These are phyloP conservation scores for Eretmocerus hayati DNA, from an alignment of 2,888 invertebrate genomes.

Conservation along the genomic window DNA sequence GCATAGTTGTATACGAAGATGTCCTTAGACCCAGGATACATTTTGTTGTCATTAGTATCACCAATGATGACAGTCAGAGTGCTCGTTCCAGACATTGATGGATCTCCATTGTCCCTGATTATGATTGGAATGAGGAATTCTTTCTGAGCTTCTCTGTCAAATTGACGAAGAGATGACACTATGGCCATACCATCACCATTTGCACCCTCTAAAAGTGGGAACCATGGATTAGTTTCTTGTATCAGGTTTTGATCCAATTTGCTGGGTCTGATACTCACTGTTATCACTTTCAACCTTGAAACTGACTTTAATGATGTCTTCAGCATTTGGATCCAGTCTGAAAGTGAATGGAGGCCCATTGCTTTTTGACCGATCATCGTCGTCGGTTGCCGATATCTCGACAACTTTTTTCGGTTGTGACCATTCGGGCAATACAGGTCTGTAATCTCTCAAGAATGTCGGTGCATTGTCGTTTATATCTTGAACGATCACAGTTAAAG, in stretches of 20 bases:
- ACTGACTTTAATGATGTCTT: constrained; percentile 86
- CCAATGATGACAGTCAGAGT: constrained; percentile 95
- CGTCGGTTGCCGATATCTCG: constrained; percentile 87
- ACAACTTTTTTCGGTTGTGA: constrained; percentile 86
- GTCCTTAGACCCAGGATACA: constrained; percentile 95
- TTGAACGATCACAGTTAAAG: constrained; percentile 87
- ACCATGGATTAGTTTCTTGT: background rate
- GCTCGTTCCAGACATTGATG: constrained; percentile 94
- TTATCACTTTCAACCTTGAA: constrained; percentile 96
- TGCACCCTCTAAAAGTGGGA: constrained; percentile 66
- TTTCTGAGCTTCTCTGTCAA: constrained; percentile 93
- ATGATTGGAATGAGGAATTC: constrained; percentile 95
- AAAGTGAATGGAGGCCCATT: constrained; percentile 97
- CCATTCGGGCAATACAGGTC: constrained; percentile 89
- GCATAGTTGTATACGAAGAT: constrained; percentile 95
- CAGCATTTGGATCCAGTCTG: constrained; percentile 85
- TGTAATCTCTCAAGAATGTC: constrained; percentile 83
- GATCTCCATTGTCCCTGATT: constrained; percentile 93
- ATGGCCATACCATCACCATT: constrained; percentile 97
- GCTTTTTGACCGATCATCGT: constrained; percentile 87
- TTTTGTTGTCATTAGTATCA: constrained; percentile 97
- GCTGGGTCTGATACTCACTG: constrained; percentile 54
- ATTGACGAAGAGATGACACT: constrained; percentile 86
- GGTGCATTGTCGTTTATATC: constrained; percentile 95
- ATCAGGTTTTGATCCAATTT: background rate